Base-by-base conservation (phyloP, 2,113 vertebrate species). In the Melanotaenia duboulayi region DNA sequence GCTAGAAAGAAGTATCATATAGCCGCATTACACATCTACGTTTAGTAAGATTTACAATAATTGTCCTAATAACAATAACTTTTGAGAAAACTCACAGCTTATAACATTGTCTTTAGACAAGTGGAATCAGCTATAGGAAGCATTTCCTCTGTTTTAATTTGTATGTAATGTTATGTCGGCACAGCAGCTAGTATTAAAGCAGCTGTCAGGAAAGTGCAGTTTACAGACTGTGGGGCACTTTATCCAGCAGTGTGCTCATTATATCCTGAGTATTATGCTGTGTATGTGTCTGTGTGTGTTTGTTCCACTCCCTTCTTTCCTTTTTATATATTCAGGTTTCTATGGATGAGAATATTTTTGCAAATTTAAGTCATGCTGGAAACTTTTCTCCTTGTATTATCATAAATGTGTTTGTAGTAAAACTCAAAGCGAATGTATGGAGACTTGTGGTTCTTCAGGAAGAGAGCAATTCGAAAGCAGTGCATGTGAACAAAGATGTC, bases 201-300 rank as follows among this genome's bases (percentile, higher is more conserved):
- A 19, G 22, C 17, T 19, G 55, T 40, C n/a, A 28, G 44, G 32
- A 11, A 52, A 32, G 42, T 22, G 23, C 37, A 28, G 37, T 51
- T 44, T 19, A 11, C 40, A 22, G 28, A 11, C 40, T 49, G 5
- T n/a, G 17, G 7, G 5, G 44, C 6, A n/a, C 17, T 70, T 39
- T 19, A 22, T 60, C 19, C 25, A 14, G 24, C 58, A 39, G 37
- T 14, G 37, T 13, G 58, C 48, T 63, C 46, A 52, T 58, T 68
- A 64, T 66, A 63, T 11, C 39, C 48, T 11, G 48, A 59, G 48
- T 35, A 2, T 10, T 32, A 58, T 39, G 4, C 20, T 57, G 25
- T n/a, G 24, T 10, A 2, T 55, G 52, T 42, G 13, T 14, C 17
- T 17, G 5, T 57, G 8, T 19, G 32, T 35, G 32, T 35, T 35